A percentile compares a stretch with the other conserved stretches of the same genome.
phyloP scores from a whole-genome alignment of 2,888 invertebrate species.

The Drosophila monieri region DNA sequence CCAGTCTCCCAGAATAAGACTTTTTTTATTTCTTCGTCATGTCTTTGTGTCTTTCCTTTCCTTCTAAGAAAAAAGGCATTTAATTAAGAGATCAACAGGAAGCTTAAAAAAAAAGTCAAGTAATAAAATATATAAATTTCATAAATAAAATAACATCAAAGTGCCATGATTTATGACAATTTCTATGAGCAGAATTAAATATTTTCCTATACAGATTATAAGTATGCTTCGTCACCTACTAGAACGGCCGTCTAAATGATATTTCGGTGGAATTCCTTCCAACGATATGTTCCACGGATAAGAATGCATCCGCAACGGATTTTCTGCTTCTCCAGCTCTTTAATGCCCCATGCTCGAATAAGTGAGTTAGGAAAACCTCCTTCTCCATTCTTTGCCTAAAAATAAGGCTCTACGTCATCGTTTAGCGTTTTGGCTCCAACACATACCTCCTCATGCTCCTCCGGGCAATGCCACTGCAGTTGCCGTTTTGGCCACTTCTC shows the following conservation, averaged over 20 bases:
- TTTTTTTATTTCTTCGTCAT: conserved; percentile 1
- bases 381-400: conserved; percentile 27
- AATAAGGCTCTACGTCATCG: conserved; percentile 67
- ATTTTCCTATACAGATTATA: conserved; percentile 23
- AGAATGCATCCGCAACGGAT: conserved; percentile 55
- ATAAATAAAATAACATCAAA: background rate
- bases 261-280: too few species aligned
- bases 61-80: background rate
- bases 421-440: conserved; percentile 24
- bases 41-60: conserved; percentile 1
- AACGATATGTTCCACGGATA: conserved; percentile 44
- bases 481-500: conserved; percentile 3
- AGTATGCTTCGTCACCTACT: too few species aligned
- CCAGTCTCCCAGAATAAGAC: conserved; percentile 5
- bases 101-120: background rate
- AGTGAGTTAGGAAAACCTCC: conserved; percentile 58
- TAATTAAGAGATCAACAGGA: conserved; percentile 4
- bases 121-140: background rate
- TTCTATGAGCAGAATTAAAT: conserved; percentile 6
- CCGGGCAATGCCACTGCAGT: conserved; percentile 24
- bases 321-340: conserved; percentile 39
- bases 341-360: conserved; percentile 47
- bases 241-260: too few species aligned
- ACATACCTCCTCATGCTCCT: background rate
- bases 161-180: background rate